Percentiles rank a stretch among this genome's conserved stretches.
phyloP scores from a whole-genome alignment of 2,888 invertebrate genomes.

The Eupsilia transversa region DNA sequence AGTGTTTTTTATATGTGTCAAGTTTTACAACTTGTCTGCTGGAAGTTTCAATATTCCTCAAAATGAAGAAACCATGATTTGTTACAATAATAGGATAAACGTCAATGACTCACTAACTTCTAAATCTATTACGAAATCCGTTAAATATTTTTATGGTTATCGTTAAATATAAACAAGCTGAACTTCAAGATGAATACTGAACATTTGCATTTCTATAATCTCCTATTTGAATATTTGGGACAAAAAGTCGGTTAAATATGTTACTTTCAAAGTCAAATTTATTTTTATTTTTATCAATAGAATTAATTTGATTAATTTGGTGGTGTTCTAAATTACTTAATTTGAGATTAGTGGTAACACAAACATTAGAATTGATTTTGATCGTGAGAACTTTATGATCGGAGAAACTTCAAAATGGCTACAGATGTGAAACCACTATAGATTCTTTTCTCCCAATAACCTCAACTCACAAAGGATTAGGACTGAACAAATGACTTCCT shows the following conservation, averaged over 20 bases:
- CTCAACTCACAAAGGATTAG: conserved; percentile 9
- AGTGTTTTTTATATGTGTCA: conserved; percentile 40
- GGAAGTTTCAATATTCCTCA: conserved; percentile 43
- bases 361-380: conserved; percentile 1
- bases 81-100: conserved; percentile 66
- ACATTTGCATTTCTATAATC: conserved; percentile 66
- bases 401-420: not conserved
- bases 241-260: too few species aligned
- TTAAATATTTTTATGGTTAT: conserved; percentile 58
- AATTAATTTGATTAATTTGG: conserved; percentile 56
- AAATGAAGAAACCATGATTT: conserved; percentile 56
- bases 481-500: conserved; percentile 8
- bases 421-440: not conserved
- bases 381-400: conserved; percentile 17
- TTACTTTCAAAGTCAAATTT: conserved; percentile 55
- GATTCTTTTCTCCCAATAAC: conserved; percentile 19
- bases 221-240: conserved; percentile 54
- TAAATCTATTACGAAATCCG: conserved; percentile 60
- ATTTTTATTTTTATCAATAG: conserved; percentile 58
- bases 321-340: conserved; percentile 49
- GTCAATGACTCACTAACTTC: conserved; percentile 51
- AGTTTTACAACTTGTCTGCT: conserved; percentile 41
- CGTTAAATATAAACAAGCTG: conserved; percentile 50
- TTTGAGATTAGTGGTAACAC: conserved; percentile 39
- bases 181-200: conserved; percentile 58